Base-by-base conservation (phyloP, 2,888 invertebrate species). In the Luffia ferchaultella region DNA sequence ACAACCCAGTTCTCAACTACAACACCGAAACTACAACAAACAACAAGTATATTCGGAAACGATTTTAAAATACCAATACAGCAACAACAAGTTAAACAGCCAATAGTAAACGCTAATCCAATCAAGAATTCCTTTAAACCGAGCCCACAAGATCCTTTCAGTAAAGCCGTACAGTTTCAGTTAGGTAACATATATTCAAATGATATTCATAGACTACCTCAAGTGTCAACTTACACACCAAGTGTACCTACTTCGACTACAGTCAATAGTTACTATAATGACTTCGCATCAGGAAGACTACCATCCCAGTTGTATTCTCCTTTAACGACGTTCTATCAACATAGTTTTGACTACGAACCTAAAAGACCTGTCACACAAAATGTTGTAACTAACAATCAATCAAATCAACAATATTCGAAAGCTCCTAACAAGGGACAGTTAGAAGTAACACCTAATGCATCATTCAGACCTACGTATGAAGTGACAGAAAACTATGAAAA, bases 41-140 rank as follows among this genome's bases (percentile, higher is more conserved):
- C 20, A 69, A 30, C 30, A 12, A 30, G 12, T 30, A 7, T 30
- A 30, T 30, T 30, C 12, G 12, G 12, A 3, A 30, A 63, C 42
- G 74, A 85, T 65, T 58, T 74, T 60, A 70, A 86, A 68, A 65
- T 70, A 60, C 63, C 87, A 59, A 84, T 87, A 1, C 87, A 85
- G 12, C 70, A 68, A 49, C 69, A 75, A 1, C 79, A 84, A 60
- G 30, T 7, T 3, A 30, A 30, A 3, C 12, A 7, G 5, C 3
- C 3, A 30, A 30, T 30, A 7, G 30, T 77, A 9, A 80, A 79
- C 52, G n/a, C n/a, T n/a, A n/a, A n/a, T 69, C 66, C 7, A 53
- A 61, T 59, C 16, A 76, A 78, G 58, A 61, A 61, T 42, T 60
- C 57, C 1, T 85, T 85, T 56, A 83, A 82, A 53, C 72, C 85